Base-by-base conservation (phyloP, 2,888 invertebrate species). In the Apeira syringaria region DNA sequence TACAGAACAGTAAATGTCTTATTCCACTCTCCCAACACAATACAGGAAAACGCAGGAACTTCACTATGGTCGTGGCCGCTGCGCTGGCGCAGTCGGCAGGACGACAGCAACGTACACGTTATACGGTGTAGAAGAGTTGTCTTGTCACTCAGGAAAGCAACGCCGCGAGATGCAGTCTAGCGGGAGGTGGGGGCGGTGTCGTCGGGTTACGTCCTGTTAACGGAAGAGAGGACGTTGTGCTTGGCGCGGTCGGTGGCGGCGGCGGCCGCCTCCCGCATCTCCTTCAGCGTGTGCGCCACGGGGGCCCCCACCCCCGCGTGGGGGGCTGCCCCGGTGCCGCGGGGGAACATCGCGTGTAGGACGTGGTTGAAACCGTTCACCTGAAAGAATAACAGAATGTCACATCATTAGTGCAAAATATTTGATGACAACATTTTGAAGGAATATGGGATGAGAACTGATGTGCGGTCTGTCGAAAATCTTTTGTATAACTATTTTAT, bases 281-380 rank as follows among this genome's bases (percentile, higher is more conserved):
- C 89, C 62, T 86, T 84, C 1, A 90, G 78, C 5, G 87, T 69
- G 67, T 74, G 70, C 8, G 73, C 50, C 48, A 75, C 59, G 1
- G 69, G 63, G 9, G 54, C 41, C n/a, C n/a, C n/a, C n/a, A n/a
- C n/a, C n/a, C n/a, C n/a, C 41, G 61, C 48, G 28, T 53, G 56
- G 5, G 68, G 43, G 1, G 66, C 33, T n/a, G n/a, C 17, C 53
- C 44, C 48, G 47, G 67, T 15, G 17, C 5, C 17, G 7, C 62
- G 83, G 5, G 94, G 93, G 80, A 94, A 97, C 93, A 96, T 93
- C 48, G 91, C 90, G 50, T 92, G 89, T 4, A 98, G 87, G 1
- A 98, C 96, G 74, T 94, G 91, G 79, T 97, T 96, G 80, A 98
- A 97, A 7, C 98, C 98, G 56, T 91, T 90, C 30, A 91, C 91